A percentile compares a stretch with the other conserved stretches of the same genome.
Evolutionary conservation across 2,113 vertebrate species (phyloP).

Genomic region (Lagopus leucura): DNA sequence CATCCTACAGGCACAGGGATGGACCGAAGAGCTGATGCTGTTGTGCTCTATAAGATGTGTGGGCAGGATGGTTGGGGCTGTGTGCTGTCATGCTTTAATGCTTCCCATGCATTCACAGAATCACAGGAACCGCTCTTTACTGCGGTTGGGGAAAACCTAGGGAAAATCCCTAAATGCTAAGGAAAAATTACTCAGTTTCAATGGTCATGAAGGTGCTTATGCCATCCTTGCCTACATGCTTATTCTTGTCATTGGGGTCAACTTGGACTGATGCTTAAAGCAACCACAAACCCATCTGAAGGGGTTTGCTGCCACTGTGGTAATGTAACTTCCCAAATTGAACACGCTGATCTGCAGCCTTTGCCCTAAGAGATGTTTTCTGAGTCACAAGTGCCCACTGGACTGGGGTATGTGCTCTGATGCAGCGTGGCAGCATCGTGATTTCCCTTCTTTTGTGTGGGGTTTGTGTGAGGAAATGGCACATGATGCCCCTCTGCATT

Average conservation of each 20-base stretch:
- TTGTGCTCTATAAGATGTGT: neutral
- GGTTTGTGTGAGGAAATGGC: neutral
- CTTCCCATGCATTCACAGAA: neutral
- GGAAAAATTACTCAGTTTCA: neutral
- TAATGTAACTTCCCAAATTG: neutral
- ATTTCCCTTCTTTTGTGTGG: neutral
- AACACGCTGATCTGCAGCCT: neutral
- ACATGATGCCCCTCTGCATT: neutral
- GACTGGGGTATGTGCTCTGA: neutral
- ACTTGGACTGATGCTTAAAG: neutral
- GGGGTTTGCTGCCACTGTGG: neutral
- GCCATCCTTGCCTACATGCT: neutral
- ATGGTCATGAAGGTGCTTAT: neutral
- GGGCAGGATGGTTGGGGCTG: neutral
- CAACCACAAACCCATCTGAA: neutral
- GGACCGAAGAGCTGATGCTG: neutral
- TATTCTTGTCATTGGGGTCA: neutral
- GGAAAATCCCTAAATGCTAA: neutral
- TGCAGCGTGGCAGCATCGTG: neutral
- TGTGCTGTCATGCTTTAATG: neutral
- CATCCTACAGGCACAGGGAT: neutral
- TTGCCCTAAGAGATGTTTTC: neutral
- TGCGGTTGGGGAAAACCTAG: neutral
- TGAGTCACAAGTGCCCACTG: neutral
- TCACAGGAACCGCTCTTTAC: neutral